Conservation (phyloP, 2,797 vertebrate species). For the Semaprochilodus insignis region DNA sequence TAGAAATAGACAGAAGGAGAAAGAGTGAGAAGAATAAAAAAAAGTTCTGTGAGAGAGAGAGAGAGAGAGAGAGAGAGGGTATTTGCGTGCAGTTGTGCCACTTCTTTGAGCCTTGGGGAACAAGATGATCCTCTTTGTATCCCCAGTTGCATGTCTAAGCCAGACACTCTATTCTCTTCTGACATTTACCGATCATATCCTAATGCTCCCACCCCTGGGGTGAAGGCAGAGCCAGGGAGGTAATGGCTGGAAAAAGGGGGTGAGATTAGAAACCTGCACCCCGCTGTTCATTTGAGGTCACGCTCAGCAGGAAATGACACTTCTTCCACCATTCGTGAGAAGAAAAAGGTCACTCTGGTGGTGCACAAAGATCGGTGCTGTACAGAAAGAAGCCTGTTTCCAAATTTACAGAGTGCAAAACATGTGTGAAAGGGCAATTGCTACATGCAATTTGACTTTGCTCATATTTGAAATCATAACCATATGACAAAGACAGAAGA, state of each 20-base stretch:
- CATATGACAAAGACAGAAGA: neutral
- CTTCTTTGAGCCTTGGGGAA: conserved; percentile 11
- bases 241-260: conserved; percentile 22
- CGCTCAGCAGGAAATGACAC: conserved; percentile 30
- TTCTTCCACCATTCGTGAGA: conserved; percentile 22
- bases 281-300: conserved; percentile 38
- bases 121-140: conserved; percentile 25
- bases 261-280: conserved; percentile 38
- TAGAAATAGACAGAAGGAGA: neutral
- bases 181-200: conserved; percentile 50
- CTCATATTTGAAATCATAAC: neutral
- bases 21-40: neutral
- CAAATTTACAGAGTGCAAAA: neutral
- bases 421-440: conserved; percentile 12
- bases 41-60: neutral
- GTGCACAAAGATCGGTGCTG: neutral
- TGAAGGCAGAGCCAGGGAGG: conserved; percentile 9
- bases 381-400: neutral
- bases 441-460: neutral
- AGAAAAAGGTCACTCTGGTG: conserved; percentile 44
- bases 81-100: neutral
- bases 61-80: neutral
- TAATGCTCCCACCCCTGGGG: conserved; percentile 31
- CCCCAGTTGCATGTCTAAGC: conserved; percentile 13
- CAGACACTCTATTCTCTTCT: conserved; percentile 42